These are phyloP conservation scores for Holocentrus rufus DNA, from an alignment of 2,797 vertebrate species.

Conservation along the genomic window DNA sequence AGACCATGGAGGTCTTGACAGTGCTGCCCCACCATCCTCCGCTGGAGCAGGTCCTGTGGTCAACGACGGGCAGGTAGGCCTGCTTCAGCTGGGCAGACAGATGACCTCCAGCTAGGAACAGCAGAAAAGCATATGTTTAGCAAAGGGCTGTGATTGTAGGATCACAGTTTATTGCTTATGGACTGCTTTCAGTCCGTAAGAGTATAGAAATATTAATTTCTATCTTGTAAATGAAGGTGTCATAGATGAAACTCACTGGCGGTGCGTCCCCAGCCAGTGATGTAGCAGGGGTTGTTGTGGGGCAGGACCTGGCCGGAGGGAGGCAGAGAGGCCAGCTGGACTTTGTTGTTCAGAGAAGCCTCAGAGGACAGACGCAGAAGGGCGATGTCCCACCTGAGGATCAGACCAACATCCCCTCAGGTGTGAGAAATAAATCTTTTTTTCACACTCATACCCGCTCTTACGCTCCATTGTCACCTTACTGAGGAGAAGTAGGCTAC, in stretches of 20 bases:
- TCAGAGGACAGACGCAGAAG: conserved; percentile 83
- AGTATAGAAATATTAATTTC: not conserved
- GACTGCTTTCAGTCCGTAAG: not conserved
- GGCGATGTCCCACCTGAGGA: conserved; percentile 89
- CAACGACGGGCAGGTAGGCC: conserved; percentile 86
- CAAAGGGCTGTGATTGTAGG: too few species aligned
- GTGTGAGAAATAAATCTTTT: not conserved
- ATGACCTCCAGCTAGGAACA: conserved; percentile 77
- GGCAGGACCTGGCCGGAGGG: conserved; percentile 81
- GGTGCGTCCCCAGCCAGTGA: conserved; percentile 91
- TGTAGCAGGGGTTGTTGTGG: conserved; percentile 86
- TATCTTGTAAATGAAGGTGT: not conserved
- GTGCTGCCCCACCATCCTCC: conserved; percentile 87
- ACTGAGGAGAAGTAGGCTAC: not conserved
- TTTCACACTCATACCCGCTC: not conserved
- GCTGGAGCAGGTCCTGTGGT: conserved; percentile 81
- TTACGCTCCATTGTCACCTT: not conserved
- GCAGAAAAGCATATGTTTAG: not conserved
- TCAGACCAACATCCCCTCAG: not conserved
- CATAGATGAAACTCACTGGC: conserved; percentile 81
- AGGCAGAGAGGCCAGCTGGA: conserved; percentile 86
- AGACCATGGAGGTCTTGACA: conserved; percentile 89
- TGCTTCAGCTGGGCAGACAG: conserved; percentile 85
- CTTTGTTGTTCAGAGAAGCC: conserved; percentile 82
- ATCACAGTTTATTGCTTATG: too few species aligned